Conservation (phyloP, 2,797 vertebrate genomes). For the Eremophila alpestris region DNA sequence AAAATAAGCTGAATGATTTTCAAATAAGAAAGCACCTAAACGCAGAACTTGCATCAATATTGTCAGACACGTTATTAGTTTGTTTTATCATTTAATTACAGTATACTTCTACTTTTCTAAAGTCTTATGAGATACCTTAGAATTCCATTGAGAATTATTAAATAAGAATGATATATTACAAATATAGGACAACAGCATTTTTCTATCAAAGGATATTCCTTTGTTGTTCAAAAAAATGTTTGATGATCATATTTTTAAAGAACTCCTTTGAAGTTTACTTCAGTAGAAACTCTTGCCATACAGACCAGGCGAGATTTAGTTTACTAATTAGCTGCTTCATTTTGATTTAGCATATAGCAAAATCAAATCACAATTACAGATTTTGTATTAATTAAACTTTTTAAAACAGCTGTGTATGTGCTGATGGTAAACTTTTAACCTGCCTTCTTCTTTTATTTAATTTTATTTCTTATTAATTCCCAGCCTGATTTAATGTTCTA, state of each 20-base stretch:
- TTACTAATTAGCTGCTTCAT: conserved; percentile 63
- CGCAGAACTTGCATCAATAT: not conserved
- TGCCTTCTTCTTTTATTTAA: not conserved
- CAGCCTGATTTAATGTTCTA: not conserved
- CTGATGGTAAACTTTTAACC: conserved; percentile 37
- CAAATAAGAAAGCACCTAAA: not conserved
- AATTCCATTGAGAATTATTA: conserved; percentile 47
- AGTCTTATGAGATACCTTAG: conserved; percentile 7
- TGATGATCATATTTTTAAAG: conserved; percentile 56
- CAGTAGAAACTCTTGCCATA: conserved; percentile 44
- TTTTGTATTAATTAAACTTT: conserved; percentile 40
- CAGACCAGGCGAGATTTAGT: conserved; percentile 8
- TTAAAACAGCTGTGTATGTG: not conserved
- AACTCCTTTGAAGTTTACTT: conserved; percentile 68
- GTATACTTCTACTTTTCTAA: not conserved
- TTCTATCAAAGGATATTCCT: conserved; percentile 32
- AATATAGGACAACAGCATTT: conserved; percentile 56
- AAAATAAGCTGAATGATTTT: not conserved
- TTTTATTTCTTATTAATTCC: not conserved
- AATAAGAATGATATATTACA: conserved; percentile 31
- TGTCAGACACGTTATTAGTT: conserved; percentile 20
- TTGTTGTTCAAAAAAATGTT: conserved; percentile 64
- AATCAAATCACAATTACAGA: conserved; percentile 29
- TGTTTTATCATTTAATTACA: conserved; percentile 50
- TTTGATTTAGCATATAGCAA: conserved; percentile 40